Evolutionary conservation across 2,113 vertebrate genomes (phyloP), one percentile per base, ranked within the genome.

Genomic region (Silurus glanis): DNA sequence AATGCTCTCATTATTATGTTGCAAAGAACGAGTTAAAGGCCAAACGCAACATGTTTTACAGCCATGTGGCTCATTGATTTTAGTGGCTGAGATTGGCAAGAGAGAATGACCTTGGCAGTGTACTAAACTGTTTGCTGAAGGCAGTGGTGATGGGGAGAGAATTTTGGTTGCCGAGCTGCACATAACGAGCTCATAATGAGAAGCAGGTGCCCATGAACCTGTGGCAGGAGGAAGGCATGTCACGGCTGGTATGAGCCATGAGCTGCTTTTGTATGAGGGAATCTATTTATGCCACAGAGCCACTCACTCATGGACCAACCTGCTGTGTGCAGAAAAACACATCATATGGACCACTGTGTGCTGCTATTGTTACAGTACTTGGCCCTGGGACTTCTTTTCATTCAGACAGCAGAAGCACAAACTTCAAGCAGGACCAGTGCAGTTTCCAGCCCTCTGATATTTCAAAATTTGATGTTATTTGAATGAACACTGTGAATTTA

Each of bases 131-230:
- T 53, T 28, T 47, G 23, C 47, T 66, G 45, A 8, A 64, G 17
- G 61, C 23, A 62, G 75, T n/a, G 76, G 17, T 72, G 23, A 78
- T 45, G 21, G 47, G 51, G 81, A 49, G 17, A 86, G 88, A 89
- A 87, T 85, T 88, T 88, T 84, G 72, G 91, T 93, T 90, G 83
- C 92, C 83, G 84, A 62, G 89, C 87, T 89, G 86, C 90, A 61
- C 86, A 83, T 87, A 88, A 85, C 83, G 84, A 93, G 91, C 92
- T 89, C 21, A 83, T 71, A 87, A 83, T 69, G 82, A 78, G 67
- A 67, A 94, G 90, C 94, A 93, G 93, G 93, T 93, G 93, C 88
- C 84, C 81, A 66, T 83, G 79, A 90, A 86, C 85, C 86, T 49
- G 49, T 89, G 90, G 85, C 85, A 51, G 78, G 67, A 76, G 83